Conservation (phyloP, 2,888 invertebrate genomes). For the Cosmia trapezina region DNA sequence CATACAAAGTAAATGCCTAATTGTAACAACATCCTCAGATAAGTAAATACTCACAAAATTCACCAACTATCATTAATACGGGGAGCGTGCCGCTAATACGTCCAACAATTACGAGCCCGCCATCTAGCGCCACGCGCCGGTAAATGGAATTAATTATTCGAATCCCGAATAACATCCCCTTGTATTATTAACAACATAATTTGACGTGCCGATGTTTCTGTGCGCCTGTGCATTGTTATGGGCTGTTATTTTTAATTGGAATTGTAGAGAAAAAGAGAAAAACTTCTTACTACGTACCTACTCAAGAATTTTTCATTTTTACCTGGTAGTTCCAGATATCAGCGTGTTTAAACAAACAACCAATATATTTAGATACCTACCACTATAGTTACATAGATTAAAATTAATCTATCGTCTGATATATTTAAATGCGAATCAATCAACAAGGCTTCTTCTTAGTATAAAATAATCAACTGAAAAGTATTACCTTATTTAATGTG, state of each 20-base stretch:
- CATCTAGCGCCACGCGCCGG: slow-evolving; percentile 77
- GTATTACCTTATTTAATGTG: slow-evolving; percentile 33
- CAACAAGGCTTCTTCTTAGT: not conserved
- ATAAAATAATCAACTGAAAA: not conserved
- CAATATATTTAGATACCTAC: no score
- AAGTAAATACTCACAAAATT: slow-evolving; percentile 2
- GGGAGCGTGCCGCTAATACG: slow-evolving; percentile 66
- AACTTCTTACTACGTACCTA: no score
- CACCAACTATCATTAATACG: slow-evolving; percentile 38
- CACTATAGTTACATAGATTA: no score
- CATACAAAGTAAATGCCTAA: not conserved
- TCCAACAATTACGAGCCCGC: slow-evolving; percentile 63
- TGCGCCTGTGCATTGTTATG: slow-evolving; percentile 51
- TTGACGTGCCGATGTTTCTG: slow-evolving; percentile 72
- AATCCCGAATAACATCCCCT: slow-evolving; percentile 67
- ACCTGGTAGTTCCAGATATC: no score
- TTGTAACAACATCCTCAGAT: not conserved
- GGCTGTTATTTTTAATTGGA: slow-evolving; percentile 45
- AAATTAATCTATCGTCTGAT: no score
- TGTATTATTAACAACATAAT: slow-evolving; percentile 74
- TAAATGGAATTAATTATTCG: slow-evolving; percentile 80
- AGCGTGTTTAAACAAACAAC: no score
- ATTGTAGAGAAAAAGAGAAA: slow-evolving; percentile 1
- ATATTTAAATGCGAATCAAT: no score
- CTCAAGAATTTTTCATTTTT: no score